Evolutionary conservation across 1,140 invertebrate genomes (phyloP).

Genomic region (Lepidostoma basale): DNA sequence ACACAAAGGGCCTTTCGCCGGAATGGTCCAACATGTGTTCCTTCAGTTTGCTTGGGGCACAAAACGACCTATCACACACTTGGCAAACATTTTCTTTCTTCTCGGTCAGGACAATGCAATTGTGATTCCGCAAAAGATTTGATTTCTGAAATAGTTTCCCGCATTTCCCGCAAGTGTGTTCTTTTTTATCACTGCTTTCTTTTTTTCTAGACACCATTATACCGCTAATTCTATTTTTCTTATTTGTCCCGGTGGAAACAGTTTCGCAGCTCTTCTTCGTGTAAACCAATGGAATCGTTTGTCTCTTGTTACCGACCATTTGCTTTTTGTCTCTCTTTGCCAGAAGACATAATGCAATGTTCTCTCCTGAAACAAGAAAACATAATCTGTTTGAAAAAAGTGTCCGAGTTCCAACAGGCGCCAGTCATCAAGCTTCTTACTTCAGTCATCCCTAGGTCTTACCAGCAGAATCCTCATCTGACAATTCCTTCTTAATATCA

Average conservation of each 20-base stretch:
- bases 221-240: background rate
- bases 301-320: background rate
- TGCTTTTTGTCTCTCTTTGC: background rate
- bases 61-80: background rate
- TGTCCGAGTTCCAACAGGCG: background rate
- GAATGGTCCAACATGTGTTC: conserved; percentile 47
- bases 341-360: background rate
- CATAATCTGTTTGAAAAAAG: background rate
- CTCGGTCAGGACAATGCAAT: background rate
- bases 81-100: background rate
- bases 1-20: conserved; percentile 63
- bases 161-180: background rate
- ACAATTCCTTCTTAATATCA: conserved; percentile 4
- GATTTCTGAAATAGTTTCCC: background rate
- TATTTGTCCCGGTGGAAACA: background rate
- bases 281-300: background rate
- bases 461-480: conserved; percentile 13
- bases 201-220: too few species aligned
- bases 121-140: background rate
- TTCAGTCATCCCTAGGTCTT: too few species aligned
- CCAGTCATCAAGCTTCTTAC: too few species aligned
- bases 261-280: background rate
- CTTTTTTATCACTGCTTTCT: too few species aligned
- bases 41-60: background rate
- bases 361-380: background rate